Conservation (phyloP, 2,888 invertebrate genomes). For the Brenthis daphne region DNA sequence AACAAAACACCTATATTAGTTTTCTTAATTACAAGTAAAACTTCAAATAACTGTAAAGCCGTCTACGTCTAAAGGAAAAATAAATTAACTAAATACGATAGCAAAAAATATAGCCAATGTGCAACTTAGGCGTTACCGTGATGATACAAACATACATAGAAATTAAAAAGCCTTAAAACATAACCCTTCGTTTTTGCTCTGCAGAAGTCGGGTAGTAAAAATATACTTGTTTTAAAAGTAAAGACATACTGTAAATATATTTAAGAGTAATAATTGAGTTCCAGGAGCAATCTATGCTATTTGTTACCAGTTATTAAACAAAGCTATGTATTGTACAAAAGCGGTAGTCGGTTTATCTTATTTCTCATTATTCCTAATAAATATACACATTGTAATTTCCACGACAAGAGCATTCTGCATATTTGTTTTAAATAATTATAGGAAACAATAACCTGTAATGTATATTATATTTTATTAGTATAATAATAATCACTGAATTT, state of each 20-base stretch:
- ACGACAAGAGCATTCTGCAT: slow-evolving; percentile 36
- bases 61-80: too few relatives aligned
- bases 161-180: too few relatives aligned
- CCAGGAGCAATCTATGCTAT: not conserved
- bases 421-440: slow-evolving; percentile 14
- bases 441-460: not conserved
- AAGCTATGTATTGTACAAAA: slow-evolving; percentile 61
- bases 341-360: slow-evolving; percentile 71
- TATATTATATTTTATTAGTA: not conserved
- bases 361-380: slow-evolving; percentile 68
- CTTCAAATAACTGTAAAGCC: not conserved
- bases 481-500: not conserved
- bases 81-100: too few relatives aligned
- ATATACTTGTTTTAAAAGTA: too few relatives aligned
- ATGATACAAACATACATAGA: too few relatives aligned
- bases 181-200: too few relatives aligned
- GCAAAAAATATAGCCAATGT: too few relatives aligned
- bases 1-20: slow-evolving; percentile 31
- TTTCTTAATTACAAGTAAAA: not conserved
- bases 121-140: too few relatives aligned
- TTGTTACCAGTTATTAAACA: slow-evolving; percentile 53
- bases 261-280: not conserved
- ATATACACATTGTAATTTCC: slow-evolving; percentile 61
- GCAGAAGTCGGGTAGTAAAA: too few relatives aligned
- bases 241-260: not conserved